Base-by-base conservation (phyloP, 30 jellyfish, hydroid and myxozoan genomes). In the Turritopsis rubra region DNA sequence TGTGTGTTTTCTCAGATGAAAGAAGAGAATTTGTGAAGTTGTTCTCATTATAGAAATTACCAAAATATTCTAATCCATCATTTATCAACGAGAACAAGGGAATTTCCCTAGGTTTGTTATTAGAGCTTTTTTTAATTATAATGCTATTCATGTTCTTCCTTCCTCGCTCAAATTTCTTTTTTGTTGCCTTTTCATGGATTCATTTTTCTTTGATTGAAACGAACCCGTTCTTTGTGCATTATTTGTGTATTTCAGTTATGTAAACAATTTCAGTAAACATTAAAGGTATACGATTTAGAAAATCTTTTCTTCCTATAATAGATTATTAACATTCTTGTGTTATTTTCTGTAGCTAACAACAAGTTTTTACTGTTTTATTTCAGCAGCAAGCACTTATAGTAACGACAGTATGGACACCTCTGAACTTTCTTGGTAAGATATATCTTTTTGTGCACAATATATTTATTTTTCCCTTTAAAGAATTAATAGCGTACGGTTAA, bases 361-460 rank as follows among this genome's bases (percentile, higher is more conserved):
- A 16, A 25, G 17, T 27, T 80, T 52, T n/a, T 27, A 68, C 18
- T 17, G 22, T 26, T 71, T 66, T 82, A 23, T 29, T 82, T 4
- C 27, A 82, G 88, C 72, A 65, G 22, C 73, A 71, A 82, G 88
- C 65, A 82, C 88, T 17, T 82, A 82, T 87, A 82, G 88, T 52
- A 82, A 82, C 29, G 88, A 82, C 26, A 82, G 88, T 71, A 66
- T 66, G 66, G 88, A 82, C 27, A 82, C 88, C 16, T 22, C 88
- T 25, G 88, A 82, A 23, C 75, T 82, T 28, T 31, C 83, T 25
- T 82, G 88, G 88, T 82, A 27, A 65, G 88, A 9, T 24, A 13
- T 18, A 41, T 52, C 20, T 9, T 79, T 79, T 8, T 0, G 53
- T 23, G n/a, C n/a, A n/a, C n/a, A n/a, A n/a, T n/a, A n/a, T n/a